Evolutionary conservation across 2,113 vertebrate species (phyloP).

Genomic region (Turnix velox): DNA sequence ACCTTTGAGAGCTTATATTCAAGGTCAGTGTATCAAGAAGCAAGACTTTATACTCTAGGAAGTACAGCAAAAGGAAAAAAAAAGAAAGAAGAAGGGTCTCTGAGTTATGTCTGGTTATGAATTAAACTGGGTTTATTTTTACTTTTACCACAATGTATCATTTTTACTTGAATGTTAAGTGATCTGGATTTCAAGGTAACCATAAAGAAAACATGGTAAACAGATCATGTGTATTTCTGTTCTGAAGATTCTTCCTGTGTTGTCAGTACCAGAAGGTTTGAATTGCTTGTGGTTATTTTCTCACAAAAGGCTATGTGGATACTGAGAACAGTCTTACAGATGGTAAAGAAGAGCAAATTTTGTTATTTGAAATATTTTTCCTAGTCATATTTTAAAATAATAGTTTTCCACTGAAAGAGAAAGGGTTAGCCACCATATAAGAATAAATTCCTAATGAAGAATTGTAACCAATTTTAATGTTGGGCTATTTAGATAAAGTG

Average conservation of each 20-base stretch:
- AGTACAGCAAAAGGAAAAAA: neutral
- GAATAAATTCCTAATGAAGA: neutral
- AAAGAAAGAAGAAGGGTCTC: too few relatives aligned
- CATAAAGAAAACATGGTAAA: neutral
- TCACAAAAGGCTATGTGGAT: neutral
- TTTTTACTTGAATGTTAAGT: neutral
- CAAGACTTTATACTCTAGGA: neutral
- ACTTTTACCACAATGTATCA: neutral
- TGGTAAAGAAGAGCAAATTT: neutral
- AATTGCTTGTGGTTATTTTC: neutral
- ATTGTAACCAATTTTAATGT: neutral
- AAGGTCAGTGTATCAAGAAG: constrained; percentile 3
- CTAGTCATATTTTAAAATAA: neutral
- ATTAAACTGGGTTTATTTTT: neutral
- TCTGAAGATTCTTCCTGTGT: neutral
- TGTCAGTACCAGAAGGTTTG: neutral
- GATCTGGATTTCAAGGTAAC: neutral
- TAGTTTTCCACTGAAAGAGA: neutral
- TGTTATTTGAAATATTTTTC: neutral
- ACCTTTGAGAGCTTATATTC: neutral
- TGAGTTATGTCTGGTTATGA: neutral
- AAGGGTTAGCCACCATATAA: neutral
- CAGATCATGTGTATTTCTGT: neutral
- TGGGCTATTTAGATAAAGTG: neutral
- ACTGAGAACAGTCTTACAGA: neutral